Evolutionary conservation across 2,113 vertebrate species (phyloP).

Genomic region (Spea multiplicata): DNA sequence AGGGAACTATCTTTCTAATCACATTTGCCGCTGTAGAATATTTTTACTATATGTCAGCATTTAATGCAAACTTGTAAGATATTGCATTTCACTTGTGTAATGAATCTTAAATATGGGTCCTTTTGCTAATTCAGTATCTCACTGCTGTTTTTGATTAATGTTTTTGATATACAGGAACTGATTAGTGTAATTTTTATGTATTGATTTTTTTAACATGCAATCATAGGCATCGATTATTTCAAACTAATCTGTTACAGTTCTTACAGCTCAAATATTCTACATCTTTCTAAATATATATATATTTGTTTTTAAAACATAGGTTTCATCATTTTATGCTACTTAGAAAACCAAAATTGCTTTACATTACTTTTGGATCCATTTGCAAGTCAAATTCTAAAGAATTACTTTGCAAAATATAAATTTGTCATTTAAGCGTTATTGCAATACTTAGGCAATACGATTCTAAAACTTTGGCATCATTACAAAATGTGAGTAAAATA

Average conservation of each 20-base stretch:
- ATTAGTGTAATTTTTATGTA: slow-evolving; percentile 52
- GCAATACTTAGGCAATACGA: no score
- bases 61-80: slow-evolving; percentile 48
- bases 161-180: slow-evolving; percentile 27
- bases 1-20: slow-evolving; percentile 13
- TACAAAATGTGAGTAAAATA: background rate
- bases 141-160: slow-evolving; percentile 49
- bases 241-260: slow-evolving; percentile 31
- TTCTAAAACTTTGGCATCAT: background rate
- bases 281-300: slow-evolving; percentile 15
- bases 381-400: background rate
- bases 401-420: no score
- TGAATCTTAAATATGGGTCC: slow-evolving; percentile 50
- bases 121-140: slow-evolving; percentile 38
- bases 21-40: background rate
- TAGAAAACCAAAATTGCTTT: no score
- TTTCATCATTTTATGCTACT: background rate
- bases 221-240: slow-evolving; percentile 45
- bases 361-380: background rate
- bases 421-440: no score
- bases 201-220: slow-evolving; percentile 48
- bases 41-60: slow-evolving; percentile 38
- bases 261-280: slow-evolving; percentile 33
- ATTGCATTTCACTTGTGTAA: slow-evolving; percentile 43
- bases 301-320: slow-evolving; percentile 8